These are phyloP conservation scores for Xenentodon cancila DNA, from an alignment of 2,797 vertebrate genomes.

Conservation along the genomic window DNA sequence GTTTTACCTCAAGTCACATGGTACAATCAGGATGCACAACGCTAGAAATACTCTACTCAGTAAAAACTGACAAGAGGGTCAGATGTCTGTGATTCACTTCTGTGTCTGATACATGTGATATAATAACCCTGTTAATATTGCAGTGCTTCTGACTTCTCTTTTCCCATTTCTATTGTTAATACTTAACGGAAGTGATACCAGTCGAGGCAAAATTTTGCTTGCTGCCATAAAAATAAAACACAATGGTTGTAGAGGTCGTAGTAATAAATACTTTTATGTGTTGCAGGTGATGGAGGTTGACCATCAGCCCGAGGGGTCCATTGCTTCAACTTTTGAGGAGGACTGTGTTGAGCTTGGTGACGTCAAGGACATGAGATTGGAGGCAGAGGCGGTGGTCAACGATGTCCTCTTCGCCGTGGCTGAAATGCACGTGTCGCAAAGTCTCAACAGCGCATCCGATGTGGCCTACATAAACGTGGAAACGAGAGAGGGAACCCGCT, in stretches of 20 bases:
- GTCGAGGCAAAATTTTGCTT: not conserved
- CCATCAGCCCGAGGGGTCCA: conserved; percentile 85
- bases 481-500: conserved; percentile 90
- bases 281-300: conserved; percentile 89
- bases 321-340: conserved; percentile 81
- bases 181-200: not conserved
- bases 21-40: not conserved
- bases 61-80: not conserved
- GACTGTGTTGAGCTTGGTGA: conserved; percentile 84
- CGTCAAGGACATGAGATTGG: conserved; percentile 95
- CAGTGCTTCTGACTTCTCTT: not conserved
- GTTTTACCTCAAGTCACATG: not conserved
- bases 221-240: conserved; percentile 5
- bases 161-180: not conserved
- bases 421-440: conserved; percentile 93
- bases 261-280: not conserved
- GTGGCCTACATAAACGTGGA: conserved; percentile 96
- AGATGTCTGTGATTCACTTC: conserved; percentile 31
- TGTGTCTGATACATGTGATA: not conserved
- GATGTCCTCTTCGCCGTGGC: conserved; percentile 94
- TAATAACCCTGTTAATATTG: not conserved
- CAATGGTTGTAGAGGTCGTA: not conserved
- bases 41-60: conserved; percentile 1
- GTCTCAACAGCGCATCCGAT: conserved; percentile 86
- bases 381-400: conserved; percentile 94